Percentiles rank a stretch among this genome's conserved stretches.
phyloP scores from a whole-genome alignment of 2,113 vertebrate species.

The Pachyramphus minor region DNA sequence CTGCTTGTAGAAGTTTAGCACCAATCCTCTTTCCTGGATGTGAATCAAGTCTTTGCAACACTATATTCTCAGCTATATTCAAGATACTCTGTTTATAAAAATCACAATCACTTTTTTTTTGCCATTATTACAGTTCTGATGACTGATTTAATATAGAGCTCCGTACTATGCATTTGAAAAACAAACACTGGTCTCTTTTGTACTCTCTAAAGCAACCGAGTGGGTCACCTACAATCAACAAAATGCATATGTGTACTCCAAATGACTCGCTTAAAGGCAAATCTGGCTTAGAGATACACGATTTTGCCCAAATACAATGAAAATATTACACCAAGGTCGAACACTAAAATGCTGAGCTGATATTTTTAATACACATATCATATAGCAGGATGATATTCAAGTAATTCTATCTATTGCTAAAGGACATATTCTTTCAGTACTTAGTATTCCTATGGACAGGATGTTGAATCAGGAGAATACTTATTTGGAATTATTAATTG shows the following conservation, averaged over 20 bases:
- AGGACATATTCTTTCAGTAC: neutral
- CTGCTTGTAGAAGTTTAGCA: fast-evolving
- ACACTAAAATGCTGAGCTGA: neutral
- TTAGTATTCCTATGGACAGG: neutral
- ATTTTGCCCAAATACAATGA: neutral
- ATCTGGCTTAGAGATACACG: neutral
- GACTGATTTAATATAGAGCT: neutral
- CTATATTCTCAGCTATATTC: neutral
- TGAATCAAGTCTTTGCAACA: neutral
- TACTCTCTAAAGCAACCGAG: fast-evolving
- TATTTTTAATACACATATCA: neutral
- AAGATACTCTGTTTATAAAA: neutral
- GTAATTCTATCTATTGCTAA: neutral
- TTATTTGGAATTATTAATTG: neutral
- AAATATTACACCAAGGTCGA: neutral
- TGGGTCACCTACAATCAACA: neutral
- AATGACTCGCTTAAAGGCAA: neutral
- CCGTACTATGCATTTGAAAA: neutral
- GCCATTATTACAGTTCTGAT: neutral
- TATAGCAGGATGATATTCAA: neutral
- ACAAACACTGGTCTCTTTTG: neutral
- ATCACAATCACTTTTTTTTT: neutral
- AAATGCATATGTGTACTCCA: neutral
- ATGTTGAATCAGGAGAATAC: neutral
- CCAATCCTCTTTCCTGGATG: neutral